Evolutionary conservation across 1,140 invertebrate genomes (phyloP), one percentile per base, ranked within the genome.

Genomic region (Penaeus japonicus): DNA sequence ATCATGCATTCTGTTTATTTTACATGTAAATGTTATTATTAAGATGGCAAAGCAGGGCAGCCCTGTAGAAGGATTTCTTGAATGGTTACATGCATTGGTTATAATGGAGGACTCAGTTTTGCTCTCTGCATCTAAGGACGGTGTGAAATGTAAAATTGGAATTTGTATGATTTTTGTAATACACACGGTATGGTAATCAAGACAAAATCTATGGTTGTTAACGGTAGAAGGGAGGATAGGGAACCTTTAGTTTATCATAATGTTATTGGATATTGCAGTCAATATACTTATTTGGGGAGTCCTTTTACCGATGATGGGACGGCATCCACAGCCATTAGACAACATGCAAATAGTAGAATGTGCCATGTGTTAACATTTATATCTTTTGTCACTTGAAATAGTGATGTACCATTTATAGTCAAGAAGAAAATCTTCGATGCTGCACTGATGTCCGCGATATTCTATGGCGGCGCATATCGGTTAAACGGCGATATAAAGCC

Each of bases 41-140:
- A 35, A 73, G 17, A 75, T 85, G 62, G 53, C 75, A 2, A 73
- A 85, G 47, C 3, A 73, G 75, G 27, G 81, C 32, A 15, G 1
- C 81, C 5, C 27, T 27, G 27, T 57, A 57, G 20, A 15, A 4
- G 81, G 54, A 15, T 83, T 83, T 30, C 81, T 83, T 62, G 54
- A 24, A 83, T 83, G 81, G 55, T 62, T 83, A 83, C 81, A 83
- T 83, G 81, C 62, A 0, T 27, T 83, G 55, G 55, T 83, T 15
- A 59, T 85, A 47, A 85, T 85, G 83, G 83, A 85, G 35, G 39
- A 85, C 70, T 10, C 59, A 30, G 39, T 73, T 65, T 22, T 47
- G 1, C 35, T 62, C n/a, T n/a, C n/a, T n/a, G n/a, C n/a, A n/a
- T n/a, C n/a, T n/a, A n/a, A n/a, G 70, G 82, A 84, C 1, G 55